Conservation (phyloP, 2,797 vertebrate genomes). For the Streptopelia turtur region DNA sequence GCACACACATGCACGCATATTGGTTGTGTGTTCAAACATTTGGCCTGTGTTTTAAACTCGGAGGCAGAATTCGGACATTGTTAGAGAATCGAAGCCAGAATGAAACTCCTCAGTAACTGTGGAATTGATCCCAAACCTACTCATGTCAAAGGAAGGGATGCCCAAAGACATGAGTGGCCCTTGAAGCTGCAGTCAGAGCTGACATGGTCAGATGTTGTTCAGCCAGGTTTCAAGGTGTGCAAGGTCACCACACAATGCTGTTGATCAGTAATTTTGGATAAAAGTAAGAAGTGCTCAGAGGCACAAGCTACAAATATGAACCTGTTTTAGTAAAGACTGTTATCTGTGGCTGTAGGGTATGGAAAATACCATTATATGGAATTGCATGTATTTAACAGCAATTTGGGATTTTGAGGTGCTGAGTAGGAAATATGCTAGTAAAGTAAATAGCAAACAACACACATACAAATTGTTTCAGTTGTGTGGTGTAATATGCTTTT, state of each 20-base stretch:
- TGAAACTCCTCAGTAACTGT: neutral
- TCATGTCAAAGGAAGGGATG: neutral
- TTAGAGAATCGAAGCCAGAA: neutral
- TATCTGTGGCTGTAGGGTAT: neutral
- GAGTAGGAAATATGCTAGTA: neutral
- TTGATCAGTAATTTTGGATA: neutral
- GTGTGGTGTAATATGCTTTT: neutral
- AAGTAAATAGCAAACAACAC: neutral
- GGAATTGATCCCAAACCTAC: neutral
- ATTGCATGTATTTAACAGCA: neutral
- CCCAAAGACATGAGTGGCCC: neutral
- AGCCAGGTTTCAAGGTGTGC: neutral
- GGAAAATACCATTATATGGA: neutral
- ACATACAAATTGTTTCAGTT: neutral
- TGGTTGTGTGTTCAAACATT: neutral
- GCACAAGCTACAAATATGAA: neutral
- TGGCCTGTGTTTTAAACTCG: neutral
- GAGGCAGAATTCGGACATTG: neutral
- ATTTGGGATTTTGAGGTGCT: neutral
- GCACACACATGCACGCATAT: fast-evolving
- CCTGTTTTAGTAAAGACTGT: neutral
- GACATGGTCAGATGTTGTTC: neutral
- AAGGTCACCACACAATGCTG: neutral
- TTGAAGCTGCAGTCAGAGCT: neutral
- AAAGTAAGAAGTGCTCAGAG: neutral